Evolutionary conservation across 2,797 vertebrate genomes (phyloP).

Genomic region (Limnodromus scolopaceus): DNA sequence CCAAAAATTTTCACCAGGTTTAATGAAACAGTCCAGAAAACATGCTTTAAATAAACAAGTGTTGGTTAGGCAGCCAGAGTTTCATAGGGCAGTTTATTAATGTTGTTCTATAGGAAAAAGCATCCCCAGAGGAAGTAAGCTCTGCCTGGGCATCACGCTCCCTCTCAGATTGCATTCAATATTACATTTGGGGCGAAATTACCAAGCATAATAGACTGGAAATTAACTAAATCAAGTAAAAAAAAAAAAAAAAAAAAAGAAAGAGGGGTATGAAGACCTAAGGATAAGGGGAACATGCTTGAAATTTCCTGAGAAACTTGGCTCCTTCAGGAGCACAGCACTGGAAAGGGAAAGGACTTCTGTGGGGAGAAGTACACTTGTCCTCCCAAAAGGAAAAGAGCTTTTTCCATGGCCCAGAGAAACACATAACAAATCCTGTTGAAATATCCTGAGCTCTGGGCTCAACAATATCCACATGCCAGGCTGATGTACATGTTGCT

Average conservation of each 20-base stretch:
- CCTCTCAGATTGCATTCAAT: not conserved
- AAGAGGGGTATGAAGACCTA: not conserved
- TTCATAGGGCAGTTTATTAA: not conserved
- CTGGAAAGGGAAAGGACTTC: not conserved
- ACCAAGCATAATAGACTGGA: not conserved
- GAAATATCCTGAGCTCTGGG: not conserved
- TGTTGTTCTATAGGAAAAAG: not conserved
- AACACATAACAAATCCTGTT: not conserved
- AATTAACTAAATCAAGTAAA: not conserved
- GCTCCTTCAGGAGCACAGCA: accelerated
- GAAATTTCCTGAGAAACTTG: not conserved
- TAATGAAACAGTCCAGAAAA: not conserved
- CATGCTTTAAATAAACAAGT: not conserved
- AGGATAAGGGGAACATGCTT: not conserved
- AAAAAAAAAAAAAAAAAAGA: not conserved
- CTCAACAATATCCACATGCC: not conserved
- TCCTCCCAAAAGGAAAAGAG: not conserved
- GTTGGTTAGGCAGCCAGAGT: not conserved
- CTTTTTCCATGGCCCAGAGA: not conserved
- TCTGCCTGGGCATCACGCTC: not conserved
- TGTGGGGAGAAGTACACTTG: accelerated
- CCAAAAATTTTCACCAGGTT: not conserved
- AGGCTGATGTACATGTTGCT: not conserved
- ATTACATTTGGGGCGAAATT: not conserved
- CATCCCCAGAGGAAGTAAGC: not conserved